Conservation (phyloP, 2,113 vertebrate genomes). For the Axis porcinus region DNA sequence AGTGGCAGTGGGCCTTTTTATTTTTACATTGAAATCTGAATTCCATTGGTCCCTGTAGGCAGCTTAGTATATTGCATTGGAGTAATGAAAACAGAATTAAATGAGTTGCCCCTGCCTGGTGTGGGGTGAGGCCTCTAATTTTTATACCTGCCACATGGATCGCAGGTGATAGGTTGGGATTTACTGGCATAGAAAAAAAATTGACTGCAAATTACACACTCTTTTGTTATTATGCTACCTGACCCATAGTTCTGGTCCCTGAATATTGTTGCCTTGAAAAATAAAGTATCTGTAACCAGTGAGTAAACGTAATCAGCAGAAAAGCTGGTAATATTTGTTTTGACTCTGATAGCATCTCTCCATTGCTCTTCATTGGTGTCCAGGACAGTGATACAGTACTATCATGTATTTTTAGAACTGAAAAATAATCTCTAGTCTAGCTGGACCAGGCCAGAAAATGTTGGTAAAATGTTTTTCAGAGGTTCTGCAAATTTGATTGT, state of each 20-base stretch:
- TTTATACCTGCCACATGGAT: not conserved
- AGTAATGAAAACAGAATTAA: not conserved
- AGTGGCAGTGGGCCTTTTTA: not conserved
- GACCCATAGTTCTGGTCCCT: not conserved
- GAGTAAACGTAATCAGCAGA: not conserved
- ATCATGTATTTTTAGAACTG: not conserved
- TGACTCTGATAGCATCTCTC: not conserved
- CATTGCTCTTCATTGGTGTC: not conserved
- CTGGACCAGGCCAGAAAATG: not conserved
- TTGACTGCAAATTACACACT: not conserved
- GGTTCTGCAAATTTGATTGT: not conserved
- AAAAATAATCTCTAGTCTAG: not conserved
- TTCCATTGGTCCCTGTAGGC: not conserved
- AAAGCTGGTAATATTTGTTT: not conserved
- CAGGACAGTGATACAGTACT: not conserved
- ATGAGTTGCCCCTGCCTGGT: not conserved
- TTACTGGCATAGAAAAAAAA: not conserved
- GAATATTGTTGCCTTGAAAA: constrained; percentile 17
- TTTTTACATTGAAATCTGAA: not conserved
- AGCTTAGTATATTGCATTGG: not conserved
- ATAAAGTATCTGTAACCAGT: not conserved
- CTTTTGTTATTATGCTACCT: not conserved
- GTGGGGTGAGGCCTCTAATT: not conserved
- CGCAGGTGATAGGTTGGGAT: not conserved
- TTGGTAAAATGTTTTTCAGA: not conserved